A percentile compares a stretch with the other conserved stretches of the same genome.
These are phyloP conservation scores for Pseudachorutes palmiensis DNA, from an alignment of 1,140 invertebrate species.

Conservation along the genomic window DNA sequence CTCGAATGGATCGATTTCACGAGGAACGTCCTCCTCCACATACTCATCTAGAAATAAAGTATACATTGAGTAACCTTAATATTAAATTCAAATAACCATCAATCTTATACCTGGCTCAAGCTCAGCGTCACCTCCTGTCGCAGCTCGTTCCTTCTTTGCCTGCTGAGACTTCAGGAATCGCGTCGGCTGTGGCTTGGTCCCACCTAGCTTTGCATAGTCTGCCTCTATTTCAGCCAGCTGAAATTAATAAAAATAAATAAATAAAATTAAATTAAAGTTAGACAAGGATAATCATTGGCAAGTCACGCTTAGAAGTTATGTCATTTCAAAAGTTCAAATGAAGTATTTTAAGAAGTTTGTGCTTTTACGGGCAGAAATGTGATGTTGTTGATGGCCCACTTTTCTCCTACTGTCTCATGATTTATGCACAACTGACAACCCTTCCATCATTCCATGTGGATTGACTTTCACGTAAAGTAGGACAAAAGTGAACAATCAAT, in stretches of 20 bases:
- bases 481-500: too few species aligned
- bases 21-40: constrained; percentile 52
- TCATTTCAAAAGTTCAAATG: too few species aligned
- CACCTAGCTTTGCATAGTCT: constrained; percentile 71
- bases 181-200: constrained; percentile 61
- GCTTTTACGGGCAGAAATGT: too few species aligned
- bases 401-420: too few species aligned
- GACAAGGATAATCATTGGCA: too few species aligned
- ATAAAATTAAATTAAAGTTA: constrained; percentile 11
- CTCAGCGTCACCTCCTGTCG: constrained; percentile 46
- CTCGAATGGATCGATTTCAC: constrained; percentile 83
- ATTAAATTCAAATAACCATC: not conserved
- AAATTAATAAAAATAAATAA: constrained; percentile 15
- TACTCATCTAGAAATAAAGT: constrained; percentile 45
- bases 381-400: too few species aligned
- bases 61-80: too few species aligned
- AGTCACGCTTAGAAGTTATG: too few species aligned
- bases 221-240: constrained; percentile 76
- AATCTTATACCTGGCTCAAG: constrained; percentile 11
- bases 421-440: too few species aligned
- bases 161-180: constrained; percentile 85
- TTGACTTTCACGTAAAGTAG: too few species aligned
- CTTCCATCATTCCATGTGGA: too few species aligned
- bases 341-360: too few species aligned
- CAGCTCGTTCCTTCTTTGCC: constrained; percentile 58